These are phyloP conservation scores for Papilio protenor DNA, from an alignment of 2,888 invertebrate genomes.

Conservation along the genomic window DNA sequence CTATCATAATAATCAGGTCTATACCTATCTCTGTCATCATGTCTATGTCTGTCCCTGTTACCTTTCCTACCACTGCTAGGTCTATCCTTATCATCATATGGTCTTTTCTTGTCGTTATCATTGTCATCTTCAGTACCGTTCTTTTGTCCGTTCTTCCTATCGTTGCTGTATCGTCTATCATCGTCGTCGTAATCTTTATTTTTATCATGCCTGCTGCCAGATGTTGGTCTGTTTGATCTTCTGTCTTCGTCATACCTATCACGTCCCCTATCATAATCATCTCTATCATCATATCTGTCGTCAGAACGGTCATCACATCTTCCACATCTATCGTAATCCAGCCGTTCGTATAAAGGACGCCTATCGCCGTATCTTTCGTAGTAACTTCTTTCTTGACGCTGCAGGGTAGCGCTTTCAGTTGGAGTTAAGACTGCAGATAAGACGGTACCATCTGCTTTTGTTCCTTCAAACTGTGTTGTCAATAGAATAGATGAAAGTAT, in stretches of 20 bases:
- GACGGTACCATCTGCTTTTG: constrained; percentile 62
- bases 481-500: constrained; percentile 52
- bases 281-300: constrained; percentile 64
- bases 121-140: constrained; percentile 71
- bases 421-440: constrained; percentile 62
- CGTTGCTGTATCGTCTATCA: constrained; percentile 53
- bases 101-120: constrained; percentile 59
- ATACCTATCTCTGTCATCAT: constrained; percentile 74
- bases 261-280: constrained; percentile 54
- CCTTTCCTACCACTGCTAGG: constrained; percentile 50
- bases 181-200: constrained; percentile 60
- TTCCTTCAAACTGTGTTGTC: constrained; percentile 51
- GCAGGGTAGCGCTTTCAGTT: constrained; percentile 55
- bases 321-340: constrained; percentile 66
- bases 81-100: constrained; percentile 64
- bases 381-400: constrained; percentile 71
- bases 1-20: constrained; percentile 77
- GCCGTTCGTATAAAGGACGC: constrained; percentile 64
- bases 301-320: constrained; percentile 69
- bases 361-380: constrained; percentile 68
- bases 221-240: constrained; percentile 64
- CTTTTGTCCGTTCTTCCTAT: constrained; percentile 59
- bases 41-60: constrained; percentile 65
- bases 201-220: constrained; percentile 69
- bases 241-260: constrained; percentile 56